Conservation (phyloP, 2,888 invertebrate species). For the Diloba caeruleocephala region DNA sequence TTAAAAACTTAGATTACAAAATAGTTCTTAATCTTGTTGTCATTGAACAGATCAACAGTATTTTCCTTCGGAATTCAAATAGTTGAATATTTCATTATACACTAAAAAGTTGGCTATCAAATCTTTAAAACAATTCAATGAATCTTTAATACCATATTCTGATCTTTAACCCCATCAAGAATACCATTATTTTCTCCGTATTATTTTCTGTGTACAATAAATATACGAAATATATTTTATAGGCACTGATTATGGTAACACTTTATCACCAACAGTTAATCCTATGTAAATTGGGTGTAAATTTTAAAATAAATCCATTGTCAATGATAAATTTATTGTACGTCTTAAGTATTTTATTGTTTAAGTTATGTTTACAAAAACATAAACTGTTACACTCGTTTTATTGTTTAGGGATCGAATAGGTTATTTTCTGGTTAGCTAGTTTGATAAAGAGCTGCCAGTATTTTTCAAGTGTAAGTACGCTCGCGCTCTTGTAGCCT, state of each 20-base stretch:
- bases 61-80: neutral
- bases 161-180: slow-evolving; percentile 43
- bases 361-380: slow-evolving; percentile 43
- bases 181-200: slow-evolving; percentile 26
- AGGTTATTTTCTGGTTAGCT: no score
- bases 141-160: slow-evolving; percentile 43
- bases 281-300: slow-evolving; percentile 63
- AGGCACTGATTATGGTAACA: slow-evolving; percentile 19
- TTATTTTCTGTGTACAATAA: slow-evolving; percentile 30
- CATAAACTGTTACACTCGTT: slow-evolving; percentile 40
- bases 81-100: slow-evolving; percentile 5
- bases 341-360: slow-evolving; percentile 54
- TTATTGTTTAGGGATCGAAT: slow-evolving; percentile 51
- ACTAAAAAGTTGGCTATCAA: slow-evolving; percentile 14
- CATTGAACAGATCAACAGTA: slow-evolving; percentile 3
- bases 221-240: slow-evolving; percentile 30
- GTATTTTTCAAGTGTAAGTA: no score
- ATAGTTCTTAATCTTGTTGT: no score
- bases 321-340: slow-evolving; percentile 59
- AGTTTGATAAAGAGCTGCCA: no score
- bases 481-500: no score
- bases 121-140: slow-evolving; percentile 35
- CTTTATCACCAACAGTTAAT: slow-evolving; percentile 48
- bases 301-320: slow-evolving; percentile 58
- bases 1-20: no score